Evolutionary conservation across 2,113 vertebrate species (phyloP), one percentile per base, ranked within the genome.

Genomic region (Gallinago media): DNA sequence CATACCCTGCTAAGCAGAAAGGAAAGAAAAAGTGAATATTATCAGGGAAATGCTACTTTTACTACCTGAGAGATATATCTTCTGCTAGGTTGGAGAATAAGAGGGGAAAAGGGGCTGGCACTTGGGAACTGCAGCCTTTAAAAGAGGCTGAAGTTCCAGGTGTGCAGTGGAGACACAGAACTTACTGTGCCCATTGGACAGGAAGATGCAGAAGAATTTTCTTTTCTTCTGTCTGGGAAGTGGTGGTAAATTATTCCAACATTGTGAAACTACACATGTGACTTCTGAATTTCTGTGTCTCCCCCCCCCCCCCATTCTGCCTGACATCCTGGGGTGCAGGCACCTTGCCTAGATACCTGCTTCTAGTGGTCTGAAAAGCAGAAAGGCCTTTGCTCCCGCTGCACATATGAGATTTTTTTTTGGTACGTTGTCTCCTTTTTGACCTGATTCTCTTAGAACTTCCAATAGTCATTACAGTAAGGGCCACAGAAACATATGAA

Each of bases 401-500:
- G 6, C 6, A 15, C 0, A 21, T 0, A 0, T 12, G 29, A 76
- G 25, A 15, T 26, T 38, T 50, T 6, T 6, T 42, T 80, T 78
- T 42, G 47, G 1, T 31, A 9, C 52, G 13, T 47, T 2, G 1
- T 68, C 49, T 80, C 26, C 5, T 54, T 78, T 85, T 61, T 21
- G 8, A 50, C 42, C 20, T 0, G 1, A 7, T 62, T 85, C 3
- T 55, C 9, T 74, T 20, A 47, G 31, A 58, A 44, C 15, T 77
- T 92, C 42, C 26, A 63, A 49, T 10, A 8, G 32, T 27, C 1
- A 3, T 8, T 50, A 7, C 2, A 59, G 18, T 21, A 66, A 54
- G 6, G 5, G n/a, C 22, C 17, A 26, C 4, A 25, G 46, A 85
- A 83, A 68, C 21, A 8, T 10, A 11, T 12, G 32, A 36, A 65